Conservation (phyloP, 2,113 vertebrate species). For the Larimichthys crocea region DNA sequence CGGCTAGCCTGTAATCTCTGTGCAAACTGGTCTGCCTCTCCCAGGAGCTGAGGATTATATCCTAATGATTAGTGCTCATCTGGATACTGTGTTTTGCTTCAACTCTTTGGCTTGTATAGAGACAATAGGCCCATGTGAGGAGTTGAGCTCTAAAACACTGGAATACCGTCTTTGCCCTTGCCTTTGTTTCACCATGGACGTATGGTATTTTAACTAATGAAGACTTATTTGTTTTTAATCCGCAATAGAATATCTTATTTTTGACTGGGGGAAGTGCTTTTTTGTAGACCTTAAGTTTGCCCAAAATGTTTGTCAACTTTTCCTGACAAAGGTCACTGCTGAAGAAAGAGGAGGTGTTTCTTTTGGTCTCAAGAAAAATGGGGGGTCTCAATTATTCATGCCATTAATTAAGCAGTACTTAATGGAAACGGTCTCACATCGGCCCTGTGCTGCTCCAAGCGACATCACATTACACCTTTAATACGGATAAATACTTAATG, state of each 20-base stretch:
- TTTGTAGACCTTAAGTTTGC: slow-evolving; percentile 39
- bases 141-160: slow-evolving; percentile 68
- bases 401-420: slow-evolving; percentile 81
- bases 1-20: slow-evolving; percentile 81
- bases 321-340: slow-evolving; percentile 71
- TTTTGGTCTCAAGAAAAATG: slow-evolving; percentile 76
- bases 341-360: slow-evolving; percentile 66
- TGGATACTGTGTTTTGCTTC: slow-evolving; percentile 82
- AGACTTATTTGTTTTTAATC: slow-evolving; percentile 55
- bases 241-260: slow-evolving; percentile 22
- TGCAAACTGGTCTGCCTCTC: slow-evolving; percentile 82
- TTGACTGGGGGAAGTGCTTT: slow-evolving; percentile 4
- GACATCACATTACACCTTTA: slow-evolving; percentile 83
- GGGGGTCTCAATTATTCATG: slow-evolving; percentile 78
- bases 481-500: slow-evolving; percentile 83
- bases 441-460: slow-evolving; percentile 72
- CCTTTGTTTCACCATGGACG: slow-evolving; percentile 63
- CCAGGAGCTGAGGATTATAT: slow-evolving; percentile 84
- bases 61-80: slow-evolving; percentile 85
- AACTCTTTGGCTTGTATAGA: slow-evolving; percentile 76
- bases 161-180: slow-evolving; percentile 73
- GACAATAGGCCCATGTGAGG: slow-evolving; percentile 69
- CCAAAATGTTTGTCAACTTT: slow-evolving; percentile 67
- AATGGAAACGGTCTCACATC: slow-evolving; percentile 80
- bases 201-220: slow-evolving; percentile 61